Percentiles rank a stretch among this genome's conserved stretches.
Conservation (phyloP, 1,140 invertebrate species). For the Chymomyza costata region DNA sequence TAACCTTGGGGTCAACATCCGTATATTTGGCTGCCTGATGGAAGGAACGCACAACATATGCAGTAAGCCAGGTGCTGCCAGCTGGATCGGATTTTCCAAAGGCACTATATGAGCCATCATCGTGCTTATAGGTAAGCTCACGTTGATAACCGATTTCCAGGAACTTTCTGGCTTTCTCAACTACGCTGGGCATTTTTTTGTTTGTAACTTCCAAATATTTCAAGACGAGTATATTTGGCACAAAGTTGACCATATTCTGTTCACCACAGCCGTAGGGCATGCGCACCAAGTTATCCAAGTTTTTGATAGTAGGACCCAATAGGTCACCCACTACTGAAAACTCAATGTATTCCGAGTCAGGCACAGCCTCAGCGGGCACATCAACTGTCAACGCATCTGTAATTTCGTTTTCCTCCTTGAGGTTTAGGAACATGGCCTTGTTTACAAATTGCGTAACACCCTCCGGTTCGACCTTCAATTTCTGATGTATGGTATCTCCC, state of each 20-base stretch:
- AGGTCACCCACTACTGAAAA: conserved; percentile 86
- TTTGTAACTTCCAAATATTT: conserved; percentile 80
- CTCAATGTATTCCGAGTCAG: conserved; percentile 83
- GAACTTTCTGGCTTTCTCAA: conserved; percentile 81
- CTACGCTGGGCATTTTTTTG: conserved; percentile 39
- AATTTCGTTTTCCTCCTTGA: conserved; percentile 77
- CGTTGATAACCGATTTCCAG: conserved; percentile 94
- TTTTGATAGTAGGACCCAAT: conserved; percentile 85
- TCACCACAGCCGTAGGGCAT: conserved; percentile 95
- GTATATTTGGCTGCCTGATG: conserved; percentile 88
- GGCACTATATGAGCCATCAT: conserved; percentile 96
- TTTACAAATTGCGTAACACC: conserved; percentile 87
- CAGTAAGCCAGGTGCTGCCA: conserved; percentile 95
- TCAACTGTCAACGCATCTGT: conserved; percentile 80
- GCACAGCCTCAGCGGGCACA: conserved; percentile 83
- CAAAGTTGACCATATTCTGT: conserved; percentile 96
- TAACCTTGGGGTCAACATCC: conserved; percentile 84
- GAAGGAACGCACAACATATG: conserved; percentile 93
- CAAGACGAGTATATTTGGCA: conserved; percentile 91
- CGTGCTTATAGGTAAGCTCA: conserved; percentile 90
- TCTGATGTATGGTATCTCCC: conserved; percentile 84
- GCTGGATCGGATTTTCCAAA: conserved; percentile 87
- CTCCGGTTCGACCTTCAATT: conserved; percentile 86
- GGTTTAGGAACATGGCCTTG: conserved; percentile 84
- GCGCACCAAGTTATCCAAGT: conserved; percentile 85